Base-by-base conservation (phyloP, 1,140 invertebrate species). In the Tenebrio molitor region DNA sequence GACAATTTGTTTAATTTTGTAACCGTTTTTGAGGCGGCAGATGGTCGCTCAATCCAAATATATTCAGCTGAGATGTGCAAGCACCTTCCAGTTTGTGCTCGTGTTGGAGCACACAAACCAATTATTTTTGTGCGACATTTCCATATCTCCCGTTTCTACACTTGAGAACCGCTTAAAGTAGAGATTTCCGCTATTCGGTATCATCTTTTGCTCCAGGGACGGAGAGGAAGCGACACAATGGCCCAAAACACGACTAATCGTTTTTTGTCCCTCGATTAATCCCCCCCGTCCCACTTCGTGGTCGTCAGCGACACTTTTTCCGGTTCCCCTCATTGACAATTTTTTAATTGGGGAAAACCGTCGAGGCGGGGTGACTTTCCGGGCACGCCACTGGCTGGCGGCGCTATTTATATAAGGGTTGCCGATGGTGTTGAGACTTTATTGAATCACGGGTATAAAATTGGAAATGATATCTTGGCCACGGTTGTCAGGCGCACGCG, bases 401-500 rank as follows among this genome's bases (percentile, higher is more conserved):
- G 50, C 50, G 36, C 70, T 68, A 76, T 74, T 74, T 53, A 71
- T 76, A 76, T 65, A 78, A 79, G 78, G 78, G 78, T 79, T 79
- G 74, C 78, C 74, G 74, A 79, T 78, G 76, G 77, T 78, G 77
- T 79, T 75, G 78, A 78, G 78, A 79, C 76, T 76, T 76, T 79
- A 79, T 79, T 78, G 78, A 79, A 77, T 75, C 74, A 75, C 58
- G 69, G 72, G 74, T 67, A 79, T 78, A 77, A 79, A 79, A 79
- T 79, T 79, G 78, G 76, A 79, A 78, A 76, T 79, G 78, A 78
- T 78, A 78, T 79, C 78, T 77, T 79, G 76, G 78, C 72, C 76
- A 76, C 50, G 71, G 71, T 73, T 79, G 78, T 79, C 78, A 79
- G 36, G 25, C 41, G 64, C 78, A 79, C 67, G 72, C 76, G 14